Evolutionary conservation across 1,140 invertebrate genomes (phyloP).

Genomic region (Rhagoletis pomonella): DNA sequence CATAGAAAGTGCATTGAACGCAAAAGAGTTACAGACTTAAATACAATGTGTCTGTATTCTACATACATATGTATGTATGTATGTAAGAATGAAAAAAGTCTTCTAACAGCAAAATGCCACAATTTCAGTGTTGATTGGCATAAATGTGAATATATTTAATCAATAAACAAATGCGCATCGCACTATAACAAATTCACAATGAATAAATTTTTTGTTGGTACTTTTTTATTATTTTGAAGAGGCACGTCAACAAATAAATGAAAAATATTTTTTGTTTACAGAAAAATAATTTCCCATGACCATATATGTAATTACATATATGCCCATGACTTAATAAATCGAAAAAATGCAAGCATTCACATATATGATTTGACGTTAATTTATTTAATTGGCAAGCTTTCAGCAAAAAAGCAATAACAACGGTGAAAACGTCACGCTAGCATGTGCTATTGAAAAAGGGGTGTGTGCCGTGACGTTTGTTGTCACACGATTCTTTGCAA

Average conservation of each 20-base stretch:
- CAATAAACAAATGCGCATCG: conserved; percentile 7
- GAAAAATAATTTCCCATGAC: neutral
- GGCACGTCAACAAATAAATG: conserved; percentile 27
- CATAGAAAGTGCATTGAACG: conserved; percentile 18
- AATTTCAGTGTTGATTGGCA: too few relatives aligned
- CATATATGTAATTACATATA: too few relatives aligned
- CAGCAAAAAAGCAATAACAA: neutral
- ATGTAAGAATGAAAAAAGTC: neutral
- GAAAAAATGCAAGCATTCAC: neutral
- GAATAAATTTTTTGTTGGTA: neutral
- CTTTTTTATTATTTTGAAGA: neutral
- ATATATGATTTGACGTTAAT: conserved; percentile 3
- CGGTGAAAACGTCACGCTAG: conserved; percentile 2
- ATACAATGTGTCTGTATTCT: neutral
- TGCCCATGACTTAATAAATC: conserved; percentile 13
- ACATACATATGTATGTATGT: neutral
- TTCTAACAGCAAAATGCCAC: too few relatives aligned
- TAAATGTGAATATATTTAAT: neutral
- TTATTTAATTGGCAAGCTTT: conserved; percentile 33
- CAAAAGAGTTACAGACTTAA: conserved; percentile 3
- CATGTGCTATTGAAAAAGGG: conserved; percentile 35
- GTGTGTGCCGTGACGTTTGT: conserved; percentile 27
- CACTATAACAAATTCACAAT: neutral
- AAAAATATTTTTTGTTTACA: conserved; percentile 51
- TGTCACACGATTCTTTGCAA: conserved; percentile 21